Base-by-base conservation (phyloP, 2,888 invertebrate species). In the Aleiodes leptofemur region DNA sequence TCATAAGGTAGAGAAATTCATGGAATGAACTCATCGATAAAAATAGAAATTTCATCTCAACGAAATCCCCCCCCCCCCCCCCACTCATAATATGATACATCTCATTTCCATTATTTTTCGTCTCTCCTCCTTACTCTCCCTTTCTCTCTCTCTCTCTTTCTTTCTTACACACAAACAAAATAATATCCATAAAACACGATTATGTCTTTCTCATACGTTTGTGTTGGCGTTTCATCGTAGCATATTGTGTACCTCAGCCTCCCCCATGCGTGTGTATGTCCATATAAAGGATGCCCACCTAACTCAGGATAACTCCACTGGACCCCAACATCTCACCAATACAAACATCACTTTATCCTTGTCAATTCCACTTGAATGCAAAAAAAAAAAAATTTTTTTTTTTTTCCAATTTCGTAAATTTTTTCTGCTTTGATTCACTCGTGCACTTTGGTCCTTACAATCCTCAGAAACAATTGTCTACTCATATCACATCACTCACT, bases 141-240 rank as follows among this genome's bases (percentile, higher is more conserved):
- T 55, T 8, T 55, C 55, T 55, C 61, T 50, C 68, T 68, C 29
- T 0, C 13, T 11, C 23, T 55, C 55, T 55, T 43, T 50, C 53
- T 68, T 51, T 4, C 9, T 11, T 50, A n/a, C 51, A 68, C 13
- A 16, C 16, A 16, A 53, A 53, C 16, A 16, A 53, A 16, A 53
- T 16, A 53, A 34, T 43, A 48, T 14, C 48, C 64, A 64, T 64
- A 64, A 64, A 64, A 68, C n/a, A 51, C 51, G 51, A 68, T 51
- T 50, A 43, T 53, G 68, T 68, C 51, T 68, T 64, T 14, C 34
- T 59, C 64, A 64, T 64, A 64, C 64, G 51, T 68, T 34, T 34
- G 68, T 68, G 68, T 68, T 68, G 51, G 68, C 68, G 61, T 64
- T 51, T 68, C 31, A 50, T 68, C 66, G 14, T 1, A 14, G 43